Base-by-base conservation (phyloP, 2,888 invertebrate genomes). In the Campoletis raptor region DNA sequence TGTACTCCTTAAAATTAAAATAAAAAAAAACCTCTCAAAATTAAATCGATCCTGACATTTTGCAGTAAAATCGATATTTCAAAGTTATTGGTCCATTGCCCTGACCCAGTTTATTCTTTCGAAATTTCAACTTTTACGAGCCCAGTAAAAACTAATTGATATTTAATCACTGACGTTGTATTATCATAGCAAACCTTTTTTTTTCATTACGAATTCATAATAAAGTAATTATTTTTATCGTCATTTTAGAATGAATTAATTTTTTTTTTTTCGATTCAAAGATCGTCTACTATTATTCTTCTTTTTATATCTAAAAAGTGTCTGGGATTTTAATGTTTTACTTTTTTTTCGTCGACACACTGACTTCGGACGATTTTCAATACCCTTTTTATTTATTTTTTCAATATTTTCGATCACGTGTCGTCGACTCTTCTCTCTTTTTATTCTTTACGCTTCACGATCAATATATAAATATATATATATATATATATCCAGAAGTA, bases 21-120 rank as follows among this genome's bases (percentile, higher is more conserved):
- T 15, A 2, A 18, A 48, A 48, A 18, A 6, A 18, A 54, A 61
- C 30, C 12, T 6, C 30, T 1, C 12, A 12, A 61, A 30, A 61
- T 61, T 54, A 9, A 21, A 54, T 21, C 54, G n/a, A 54, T 21
- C n/a, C 9, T 24, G 24, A 48, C 18, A 61, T 61, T 52, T n/a
- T 6, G 30, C 30, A 15, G 30, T 15, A 12, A 61, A 6, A 61
- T 61, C 30, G 1, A 30, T 30, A 15, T 61, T 10, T 30, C 30
- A 61, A 61, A 61, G 24, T 15, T 15, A 61, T 61, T 30, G 61
- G 30, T 61, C 61, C 61, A 30, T 61, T 61, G 61, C 30, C 61
- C 61, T 61, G 61, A 61, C 61, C 61, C 30, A 61, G 30, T 61
- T 61, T 30, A 30, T 24, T 12, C 5, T 61, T 61, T 15, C 15